Conservation (phyloP, 2,797 vertebrate species). For the Tiaroga cobitis region DNA sequence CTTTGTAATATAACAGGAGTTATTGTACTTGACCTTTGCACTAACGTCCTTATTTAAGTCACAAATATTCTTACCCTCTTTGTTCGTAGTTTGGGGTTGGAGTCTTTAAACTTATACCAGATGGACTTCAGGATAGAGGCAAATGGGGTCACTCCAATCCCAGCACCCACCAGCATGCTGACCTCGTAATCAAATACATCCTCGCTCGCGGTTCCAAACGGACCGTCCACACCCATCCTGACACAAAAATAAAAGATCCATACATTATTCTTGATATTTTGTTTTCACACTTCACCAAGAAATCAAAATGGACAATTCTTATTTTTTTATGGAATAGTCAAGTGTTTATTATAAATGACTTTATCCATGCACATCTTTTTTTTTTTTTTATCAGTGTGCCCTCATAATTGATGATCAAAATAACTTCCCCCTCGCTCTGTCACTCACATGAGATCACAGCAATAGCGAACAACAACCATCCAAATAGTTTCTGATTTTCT, state of each 20-base stretch:
- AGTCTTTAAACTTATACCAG: constrained; percentile 91
- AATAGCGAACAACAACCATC: too few species aligned
- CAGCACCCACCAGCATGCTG: constrained; percentile 89
- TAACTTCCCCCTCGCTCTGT: too few species aligned
- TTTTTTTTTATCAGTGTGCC: too few species aligned
- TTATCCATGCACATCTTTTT: too few species aligned
- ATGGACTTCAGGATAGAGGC: constrained; percentile 95
- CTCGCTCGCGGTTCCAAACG: constrained; percentile 92
- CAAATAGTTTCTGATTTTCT: too few species aligned
- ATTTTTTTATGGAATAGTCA: too few species aligned
- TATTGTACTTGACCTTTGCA: neutral
- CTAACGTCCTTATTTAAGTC: neutral
- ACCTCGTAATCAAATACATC: constrained; percentile 93
- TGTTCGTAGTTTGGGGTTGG: constrained; percentile 83
- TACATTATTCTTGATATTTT: neutral
- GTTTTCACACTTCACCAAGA: too few species aligned
- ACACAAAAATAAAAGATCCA: constrained; percentile 4
- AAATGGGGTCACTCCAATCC: constrained; percentile 92
- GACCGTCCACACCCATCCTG: constrained; percentile 89
- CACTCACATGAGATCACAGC: too few species aligned
- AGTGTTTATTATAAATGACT: too few species aligned
- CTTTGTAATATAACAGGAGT: neutral
- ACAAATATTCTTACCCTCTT: constrained; percentile 80
- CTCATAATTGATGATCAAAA: too few species aligned
- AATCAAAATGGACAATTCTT: neutral